Evolutionary conservation across 2,888 invertebrate species (phyloP).

Genomic region (Endotricha flammealis): DNA sequence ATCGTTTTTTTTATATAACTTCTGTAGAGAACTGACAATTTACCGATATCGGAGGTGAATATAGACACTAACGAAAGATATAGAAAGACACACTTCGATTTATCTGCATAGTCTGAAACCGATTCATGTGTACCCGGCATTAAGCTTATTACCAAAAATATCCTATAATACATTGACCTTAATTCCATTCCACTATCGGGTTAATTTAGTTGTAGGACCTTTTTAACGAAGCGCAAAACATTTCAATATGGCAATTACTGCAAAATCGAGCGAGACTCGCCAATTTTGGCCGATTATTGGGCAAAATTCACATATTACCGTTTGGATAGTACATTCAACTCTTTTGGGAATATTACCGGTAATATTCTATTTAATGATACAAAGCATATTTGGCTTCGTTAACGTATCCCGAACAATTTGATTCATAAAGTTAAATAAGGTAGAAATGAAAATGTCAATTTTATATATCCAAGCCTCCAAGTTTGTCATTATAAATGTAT

Average conservation of each 20-base stretch:
- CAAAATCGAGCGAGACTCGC: slow-evolving; percentile 17
- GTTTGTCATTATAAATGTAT: no score
- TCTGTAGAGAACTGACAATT: no score
- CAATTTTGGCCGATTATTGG: slow-evolving; percentile 23
- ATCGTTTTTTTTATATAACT: no score
- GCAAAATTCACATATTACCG: slow-evolving; percentile 18
- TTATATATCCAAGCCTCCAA: no score
- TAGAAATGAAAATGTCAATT: neutral
- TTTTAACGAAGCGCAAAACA: slow-evolving; percentile 19
- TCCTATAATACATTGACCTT: no score
- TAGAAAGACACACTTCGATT: no score
- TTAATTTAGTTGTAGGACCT: slow-evolving; percentile 9
- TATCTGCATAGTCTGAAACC: no score
- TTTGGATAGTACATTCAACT: slow-evolving; percentile 39
- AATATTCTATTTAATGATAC: slow-evolving; percentile 57
- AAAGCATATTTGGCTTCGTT: slow-evolving; percentile 52
- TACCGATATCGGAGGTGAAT: no score
- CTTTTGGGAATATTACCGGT: slow-evolving; percentile 57
- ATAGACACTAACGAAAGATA: no score
- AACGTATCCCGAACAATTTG: slow-evolving; percentile 26
- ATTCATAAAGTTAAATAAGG: slow-evolving; percentile 10
- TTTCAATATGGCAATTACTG: slow-evolving; percentile 22
- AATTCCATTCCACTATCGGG: slow-evolving; percentile 1
- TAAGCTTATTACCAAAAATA: no score
- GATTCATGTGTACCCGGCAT: no score